Percentiles rank a stretch among this genome's conserved stretches.
phyloP scores from a whole-genome alignment of 1,140 invertebrate species.

The Formica selysi region DNA sequence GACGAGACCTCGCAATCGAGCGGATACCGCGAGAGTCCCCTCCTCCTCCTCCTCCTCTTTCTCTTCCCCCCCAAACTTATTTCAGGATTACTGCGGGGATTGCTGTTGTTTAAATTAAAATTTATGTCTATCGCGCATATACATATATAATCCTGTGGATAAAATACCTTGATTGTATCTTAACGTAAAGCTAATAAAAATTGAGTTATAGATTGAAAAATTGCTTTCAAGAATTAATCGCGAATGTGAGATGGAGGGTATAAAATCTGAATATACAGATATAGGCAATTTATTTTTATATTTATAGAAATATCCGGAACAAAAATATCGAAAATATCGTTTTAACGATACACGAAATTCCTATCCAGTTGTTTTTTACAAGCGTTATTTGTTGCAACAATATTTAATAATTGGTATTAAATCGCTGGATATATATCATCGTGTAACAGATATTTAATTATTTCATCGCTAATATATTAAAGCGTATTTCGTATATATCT shows the following conservation, averaged over 20 bases:
- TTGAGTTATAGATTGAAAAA: neutral
- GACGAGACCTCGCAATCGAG: neutral
- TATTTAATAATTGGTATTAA: neutral
- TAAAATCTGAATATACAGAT: neutral
- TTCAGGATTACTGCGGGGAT: slow-evolving; percentile 1
- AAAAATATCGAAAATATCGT: neutral
- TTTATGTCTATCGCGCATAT: slow-evolving; percentile 14
- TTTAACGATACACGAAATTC: neutral
- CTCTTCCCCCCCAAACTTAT: neutral
- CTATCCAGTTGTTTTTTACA: neutral
- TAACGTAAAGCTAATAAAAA: neutral
- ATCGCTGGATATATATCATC: neutral
- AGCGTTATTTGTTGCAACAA: neutral
- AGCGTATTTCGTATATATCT: neutral
- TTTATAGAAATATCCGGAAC: neutral
- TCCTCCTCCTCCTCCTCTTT: neutral
- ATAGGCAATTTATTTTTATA: too few species aligned
- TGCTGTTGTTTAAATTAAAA: slow-evolving; percentile 38
- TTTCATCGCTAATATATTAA: slow-evolving; percentile 33
- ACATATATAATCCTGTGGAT: neutral
- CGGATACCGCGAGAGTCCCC: neutral
- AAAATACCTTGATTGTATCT: neutral
- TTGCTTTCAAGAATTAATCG: neutral
- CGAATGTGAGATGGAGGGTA: neutral
- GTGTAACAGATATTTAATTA: slow-evolving; percentile 37